Evolutionary conservation across 2,797 vertebrate species (phyloP), one percentile per base, ranked within the genome.

Genomic region (Spea hammondii): DNA sequence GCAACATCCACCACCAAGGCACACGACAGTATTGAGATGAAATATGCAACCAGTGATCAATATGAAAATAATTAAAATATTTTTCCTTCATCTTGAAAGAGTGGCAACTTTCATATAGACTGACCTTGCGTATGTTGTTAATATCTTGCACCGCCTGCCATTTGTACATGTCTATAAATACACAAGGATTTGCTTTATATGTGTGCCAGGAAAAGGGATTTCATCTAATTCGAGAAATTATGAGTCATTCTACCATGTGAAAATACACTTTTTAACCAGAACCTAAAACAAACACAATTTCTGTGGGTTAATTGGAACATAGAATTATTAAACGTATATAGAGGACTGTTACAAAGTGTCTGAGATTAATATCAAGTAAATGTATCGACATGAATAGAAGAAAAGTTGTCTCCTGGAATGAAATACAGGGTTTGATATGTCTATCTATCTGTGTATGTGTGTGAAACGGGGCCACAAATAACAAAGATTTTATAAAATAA

Each of bases 221-320:
- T 79, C 47, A 64, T 47, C 65, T 79, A 79, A 79, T 74, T 74
- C 57, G 55, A 69, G 66, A 74, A 55, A 64, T 70, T 70, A 79
- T 79, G 78, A 79, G 72, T 79, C 66, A 79, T 54, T 64, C 65
- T 53, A n/a, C 55, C 65, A 74, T 53, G 55, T 70, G 67, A 6
- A 49, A 69, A 62, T 54, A 32, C 60, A 8, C 1, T 64, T 79
- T 74, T 69, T 49, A 32, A 74, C 64, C 65, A 74, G 74, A 10
- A n/a, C 57, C 65, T 79, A 74, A 79, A 79, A 70, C 78, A 79
- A 74, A 79, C 72, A 79, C 54, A 74, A 79, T 74, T 79, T 74
- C 54, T 62, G 45, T 78, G 55, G 76, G 76, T 71, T 78, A 78
- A 79, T 70, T 69, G 55, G 32, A 69, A 70, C 48, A 74, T 48